Evolutionary conservation across 2,888 invertebrate species (phyloP).

Genomic region (Poecilus cupreus): DNA sequence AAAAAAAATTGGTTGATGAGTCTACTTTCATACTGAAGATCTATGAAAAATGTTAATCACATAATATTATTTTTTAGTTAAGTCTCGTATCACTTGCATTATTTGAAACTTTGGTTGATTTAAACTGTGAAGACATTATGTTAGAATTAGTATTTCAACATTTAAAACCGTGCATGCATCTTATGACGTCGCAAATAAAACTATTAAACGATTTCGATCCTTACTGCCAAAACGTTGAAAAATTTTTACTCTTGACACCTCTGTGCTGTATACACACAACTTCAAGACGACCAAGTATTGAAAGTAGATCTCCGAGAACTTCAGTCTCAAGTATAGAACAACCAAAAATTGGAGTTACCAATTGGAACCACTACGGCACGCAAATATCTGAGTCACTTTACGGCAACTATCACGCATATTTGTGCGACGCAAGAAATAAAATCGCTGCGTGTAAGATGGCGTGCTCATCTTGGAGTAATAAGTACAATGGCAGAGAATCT

Average conservation of each 20-base stretch:
- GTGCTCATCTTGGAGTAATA: constrained; percentile 86
- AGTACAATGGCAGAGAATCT: constrained; percentile 81
- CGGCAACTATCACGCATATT: constrained; percentile 89
- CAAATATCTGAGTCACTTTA: constrained; percentile 81
- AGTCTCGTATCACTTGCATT: constrained; percentile 92
- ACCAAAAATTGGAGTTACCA: constrained; percentile 65
- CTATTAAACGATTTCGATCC: constrained; percentile 83
- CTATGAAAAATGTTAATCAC: too few relatives aligned
- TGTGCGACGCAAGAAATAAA: constrained; percentile 88
- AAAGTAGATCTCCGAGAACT: constrained; percentile 61
- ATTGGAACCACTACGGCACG: constrained; percentile 75
- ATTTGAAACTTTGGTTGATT: constrained; percentile 91
- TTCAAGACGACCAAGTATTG: constrained; percentile 27
- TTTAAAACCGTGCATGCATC: constrained; percentile 86
- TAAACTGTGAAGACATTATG: constrained; percentile 98
- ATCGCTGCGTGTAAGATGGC: constrained; percentile 84
- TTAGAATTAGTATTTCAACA: constrained; percentile 91
- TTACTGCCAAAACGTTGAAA: constrained; percentile 83
- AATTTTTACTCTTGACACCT: constrained; percentile 84
- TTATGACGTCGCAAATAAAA: constrained; percentile 86
- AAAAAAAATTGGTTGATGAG: too few relatives aligned
- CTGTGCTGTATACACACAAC: constrained; percentile 73
- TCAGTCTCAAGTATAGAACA: constrained; percentile 62
- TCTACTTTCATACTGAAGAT: too few relatives aligned
- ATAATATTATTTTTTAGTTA: constrained; percentile 74